Evolutionary conservation across 2,797 vertebrate genomes (phyloP).

Genomic region (Sebastes oblongus): DNA sequence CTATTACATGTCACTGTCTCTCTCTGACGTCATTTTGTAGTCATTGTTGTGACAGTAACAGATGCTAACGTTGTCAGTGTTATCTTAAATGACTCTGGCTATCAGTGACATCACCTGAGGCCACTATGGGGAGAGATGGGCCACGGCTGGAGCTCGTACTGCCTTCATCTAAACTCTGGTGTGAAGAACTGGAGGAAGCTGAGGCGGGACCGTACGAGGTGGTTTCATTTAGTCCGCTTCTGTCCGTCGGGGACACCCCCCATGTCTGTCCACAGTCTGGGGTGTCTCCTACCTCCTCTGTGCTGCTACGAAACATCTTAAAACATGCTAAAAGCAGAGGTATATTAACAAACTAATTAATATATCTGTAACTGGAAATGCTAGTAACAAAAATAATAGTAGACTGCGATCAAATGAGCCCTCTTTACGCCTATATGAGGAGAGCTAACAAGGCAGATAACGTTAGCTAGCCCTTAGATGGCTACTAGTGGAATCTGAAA

Average conservation of each 20-base stretch:
- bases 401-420: not conserved
- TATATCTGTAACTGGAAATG: not conserved
- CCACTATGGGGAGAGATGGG: not conserved
- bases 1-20: not conserved
- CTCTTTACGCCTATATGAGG: no score
- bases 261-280: constrained; percentile 29
- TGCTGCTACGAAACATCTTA: constrained; percentile 76
- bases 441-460: no score
- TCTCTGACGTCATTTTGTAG: not conserved
- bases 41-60: not conserved
- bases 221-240: constrained; percentile 7
- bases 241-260: constrained; percentile 8
- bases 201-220: constrained; percentile 33
- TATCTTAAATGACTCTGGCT: not conserved
- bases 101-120: constrained; percentile 45
- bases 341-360: not conserved
- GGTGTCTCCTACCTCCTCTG: constrained; percentile 72
- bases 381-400: not conserved
- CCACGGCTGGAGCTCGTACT: constrained; percentile 36
- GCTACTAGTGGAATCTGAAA: not conserved
- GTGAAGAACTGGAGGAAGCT: constrained; percentile 49
- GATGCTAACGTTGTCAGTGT: not conserved
- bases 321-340: not conserved
- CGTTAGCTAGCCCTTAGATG: no score
- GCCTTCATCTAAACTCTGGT: constrained; percentile 19